Conservation (phyloP, 2,888 invertebrate species). For the Hemicrepidius hirtus region DNA sequence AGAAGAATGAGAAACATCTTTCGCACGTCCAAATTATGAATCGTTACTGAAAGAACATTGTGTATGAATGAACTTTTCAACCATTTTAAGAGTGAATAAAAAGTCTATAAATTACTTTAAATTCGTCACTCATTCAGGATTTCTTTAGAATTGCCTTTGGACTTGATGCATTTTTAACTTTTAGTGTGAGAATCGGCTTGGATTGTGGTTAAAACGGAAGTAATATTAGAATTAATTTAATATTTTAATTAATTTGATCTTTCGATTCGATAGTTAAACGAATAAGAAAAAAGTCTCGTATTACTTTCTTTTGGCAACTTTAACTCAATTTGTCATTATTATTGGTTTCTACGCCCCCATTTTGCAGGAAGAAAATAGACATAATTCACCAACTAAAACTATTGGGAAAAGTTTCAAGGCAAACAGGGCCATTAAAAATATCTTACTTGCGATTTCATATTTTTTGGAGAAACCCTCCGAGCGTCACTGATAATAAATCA, state of each 20-base stretch:
- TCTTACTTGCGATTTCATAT: not conserved
- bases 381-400: slow-evolving; percentile 26
- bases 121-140: slow-evolving; percentile 49
- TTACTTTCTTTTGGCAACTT: not conserved
- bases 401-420: slow-evolving; percentile 20
- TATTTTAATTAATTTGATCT: too few relatives aligned
- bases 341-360: not conserved
- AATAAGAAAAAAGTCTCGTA: too few relatives aligned
- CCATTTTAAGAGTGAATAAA: slow-evolving; percentile 52
- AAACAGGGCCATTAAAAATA: slow-evolving; percentile 5
- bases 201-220: too few relatives aligned
- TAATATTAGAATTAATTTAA: too few relatives aligned
- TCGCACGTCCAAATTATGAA: slow-evolving; percentile 51
- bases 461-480: slow-evolving; percentile 1
- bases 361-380: slow-evolving; percentile 6
- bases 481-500: slow-evolving; percentile 12
- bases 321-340: slow-evolving; percentile 9
- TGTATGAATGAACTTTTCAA: slow-evolving; percentile 49
- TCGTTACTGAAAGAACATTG: slow-evolving; percentile 38
- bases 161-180: not conserved
- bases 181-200: not conserved
- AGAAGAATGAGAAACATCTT: slow-evolving; percentile 49
- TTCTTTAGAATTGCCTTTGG: slow-evolving; percentile 8
- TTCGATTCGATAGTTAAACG: too few relatives aligned
- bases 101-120: slow-evolving; percentile 52